Percentiles rank a stretch among this genome's conserved stretches.
phyloP scores from a whole-genome alignment of 2,797 vertebrate genomes.

The Hirundo rustica region DNA sequence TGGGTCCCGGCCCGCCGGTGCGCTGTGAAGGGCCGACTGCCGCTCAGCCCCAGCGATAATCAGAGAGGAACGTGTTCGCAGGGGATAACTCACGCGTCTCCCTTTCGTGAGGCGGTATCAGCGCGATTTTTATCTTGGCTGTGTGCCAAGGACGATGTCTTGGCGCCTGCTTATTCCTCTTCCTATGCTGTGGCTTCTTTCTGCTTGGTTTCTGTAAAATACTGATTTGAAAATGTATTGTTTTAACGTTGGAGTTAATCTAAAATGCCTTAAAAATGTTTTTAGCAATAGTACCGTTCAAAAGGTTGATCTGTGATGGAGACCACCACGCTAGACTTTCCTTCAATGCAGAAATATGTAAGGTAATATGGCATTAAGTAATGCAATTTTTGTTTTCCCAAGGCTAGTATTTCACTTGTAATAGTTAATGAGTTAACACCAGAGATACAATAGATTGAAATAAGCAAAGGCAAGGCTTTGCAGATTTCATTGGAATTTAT shows the following conservation, averaged over 20 bases:
- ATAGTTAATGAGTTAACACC: background rate
- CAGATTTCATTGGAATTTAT: background rate
- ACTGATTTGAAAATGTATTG: background rate
- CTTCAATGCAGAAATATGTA: background rate
- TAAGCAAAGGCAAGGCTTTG: background rate
- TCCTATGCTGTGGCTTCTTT: background rate
- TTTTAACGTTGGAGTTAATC: background rate
- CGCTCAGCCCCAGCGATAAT: slow-evolving; percentile 27
- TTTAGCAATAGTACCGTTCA: background rate
- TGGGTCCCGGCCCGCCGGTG: background rate
- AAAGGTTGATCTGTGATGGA: background rate
- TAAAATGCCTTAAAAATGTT: background rate
- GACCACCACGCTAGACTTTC: background rate
- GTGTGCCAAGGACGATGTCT: background rate
- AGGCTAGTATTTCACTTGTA: background rate
- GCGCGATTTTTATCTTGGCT: slow-evolving; percentile 38
- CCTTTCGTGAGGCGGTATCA: background rate
- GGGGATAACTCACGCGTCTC: slow-evolving; percentile 16
- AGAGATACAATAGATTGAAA: background rate
- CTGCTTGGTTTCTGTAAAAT: background rate
- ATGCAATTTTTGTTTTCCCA: background rate
- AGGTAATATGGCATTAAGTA: background rate
- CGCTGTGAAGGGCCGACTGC: slow-evolving; percentile 16
- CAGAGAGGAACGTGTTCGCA: background rate
- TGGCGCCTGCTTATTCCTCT: slow-evolving; percentile 10